A percentile compares a stretch with the other conserved stretches of the same genome.
Evolutionary conservation across 2,113 vertebrate species (phyloP).

Genomic region (Anseranas semipalmata): DNA sequence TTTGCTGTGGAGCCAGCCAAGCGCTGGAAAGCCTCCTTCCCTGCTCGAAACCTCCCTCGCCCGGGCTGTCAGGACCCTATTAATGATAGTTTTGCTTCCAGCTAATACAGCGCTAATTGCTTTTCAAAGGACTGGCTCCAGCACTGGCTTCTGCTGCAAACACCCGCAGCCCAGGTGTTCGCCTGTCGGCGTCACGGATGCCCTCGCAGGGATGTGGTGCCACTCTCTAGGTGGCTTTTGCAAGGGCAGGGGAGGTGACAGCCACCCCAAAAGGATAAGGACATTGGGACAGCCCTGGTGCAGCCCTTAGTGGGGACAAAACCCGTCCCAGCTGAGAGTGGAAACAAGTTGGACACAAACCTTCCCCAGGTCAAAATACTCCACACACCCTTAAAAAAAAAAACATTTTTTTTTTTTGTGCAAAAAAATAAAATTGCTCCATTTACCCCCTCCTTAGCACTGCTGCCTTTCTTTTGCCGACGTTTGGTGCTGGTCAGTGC

Average conservation of each 20-base stretch:
- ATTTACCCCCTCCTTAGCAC: too few species aligned
- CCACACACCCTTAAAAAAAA: not conserved
- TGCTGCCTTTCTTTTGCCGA: not conserved
- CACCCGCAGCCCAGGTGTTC: rapidly evolving
- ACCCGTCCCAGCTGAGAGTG: not conserved
- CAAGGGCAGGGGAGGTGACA: too few species aligned
- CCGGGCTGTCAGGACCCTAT: not conserved
- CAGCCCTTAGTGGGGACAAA: not conserved
- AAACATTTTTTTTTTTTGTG: too few species aligned
- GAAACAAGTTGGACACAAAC: rapidly evolving
- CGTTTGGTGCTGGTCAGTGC: not conserved
- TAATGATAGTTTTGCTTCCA: not conserved
- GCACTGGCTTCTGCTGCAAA: not conserved
- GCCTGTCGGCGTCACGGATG: too few species aligned
- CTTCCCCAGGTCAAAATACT: not conserved
- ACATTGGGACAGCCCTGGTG: rapidly evolving
- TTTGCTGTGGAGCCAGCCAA: not conserved
- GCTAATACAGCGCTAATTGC: not conserved
- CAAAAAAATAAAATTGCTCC: too few species aligned
- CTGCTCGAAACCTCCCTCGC: not conserved
- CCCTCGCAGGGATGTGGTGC: too few species aligned
- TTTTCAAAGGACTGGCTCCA: not conserved
- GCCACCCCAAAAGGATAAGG: not conserved
- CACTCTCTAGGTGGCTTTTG: too few species aligned
- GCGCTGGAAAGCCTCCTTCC: not conserved